phyloP scores from a whole-genome alignment of 2,888 invertebrate genomes.

The Acheta domesticus region DNA sequence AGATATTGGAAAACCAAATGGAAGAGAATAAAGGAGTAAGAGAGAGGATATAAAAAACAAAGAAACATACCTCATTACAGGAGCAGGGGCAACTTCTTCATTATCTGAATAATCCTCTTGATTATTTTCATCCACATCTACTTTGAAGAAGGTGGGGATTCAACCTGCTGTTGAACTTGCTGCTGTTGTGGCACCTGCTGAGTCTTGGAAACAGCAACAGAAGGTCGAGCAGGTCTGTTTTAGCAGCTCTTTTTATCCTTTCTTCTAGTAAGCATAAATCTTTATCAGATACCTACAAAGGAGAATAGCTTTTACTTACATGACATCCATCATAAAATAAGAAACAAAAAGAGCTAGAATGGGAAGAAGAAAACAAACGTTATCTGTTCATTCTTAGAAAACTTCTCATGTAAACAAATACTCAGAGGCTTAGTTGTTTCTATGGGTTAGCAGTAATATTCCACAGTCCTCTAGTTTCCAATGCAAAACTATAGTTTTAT shows the following conservation, averaged over 20 bases:
- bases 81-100: conserved; percentile 23
- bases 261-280: conserved; percentile 92
- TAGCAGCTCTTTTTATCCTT: conserved; percentile 86
- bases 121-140: conserved; percentile 23
- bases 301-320: not conserved
- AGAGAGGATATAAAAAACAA: not conserved
- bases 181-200: conserved; percentile 45
- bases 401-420: not conserved
- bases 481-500: too few species aligned
- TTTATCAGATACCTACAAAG: conserved; percentile 78
- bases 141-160: not conserved
- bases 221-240: conserved; percentile 50
- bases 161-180: conserved; percentile 41
- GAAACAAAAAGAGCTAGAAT: too few species aligned
- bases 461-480: too few species aligned
- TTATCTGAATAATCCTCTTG: conserved; percentile 26
- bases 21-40: too few species aligned
- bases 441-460: too few species aligned
- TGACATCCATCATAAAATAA: too few species aligned
- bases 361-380: conserved; percentile 22
- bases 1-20: too few species aligned
- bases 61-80: not conserved
- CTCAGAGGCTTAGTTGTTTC: not conserved
- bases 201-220: conserved; percentile 48
- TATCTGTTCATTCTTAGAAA: not conserved